phyloP scores from a whole-genome alignment of 2,888 invertebrate genomes.

The Matsumyia berberina region DNA sequence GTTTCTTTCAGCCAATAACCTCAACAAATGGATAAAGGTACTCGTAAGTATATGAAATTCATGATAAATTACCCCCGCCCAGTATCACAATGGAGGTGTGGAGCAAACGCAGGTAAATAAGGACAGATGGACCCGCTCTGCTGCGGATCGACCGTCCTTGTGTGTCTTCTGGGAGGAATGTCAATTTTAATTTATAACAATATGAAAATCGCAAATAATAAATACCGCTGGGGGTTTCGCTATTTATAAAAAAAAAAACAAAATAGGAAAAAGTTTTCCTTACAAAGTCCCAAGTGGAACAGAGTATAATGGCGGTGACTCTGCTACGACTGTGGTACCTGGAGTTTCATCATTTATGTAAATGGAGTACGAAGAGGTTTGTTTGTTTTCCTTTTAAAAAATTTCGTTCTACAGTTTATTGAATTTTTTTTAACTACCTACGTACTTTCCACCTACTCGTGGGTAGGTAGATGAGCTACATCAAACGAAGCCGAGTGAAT shows the following conservation, averaged over 20 bases:
- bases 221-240: conserved; percentile 27
- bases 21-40: neutral
- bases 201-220: conserved; percentile 48
- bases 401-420: conserved; percentile 4
- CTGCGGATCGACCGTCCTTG: conserved; percentile 13
- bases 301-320: neutral
- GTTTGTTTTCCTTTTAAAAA: conserved; percentile 1
- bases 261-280: neutral
- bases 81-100: conserved; percentile 12
- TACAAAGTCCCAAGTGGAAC: neutral
- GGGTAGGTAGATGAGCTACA: too few species aligned
- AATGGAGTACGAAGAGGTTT: neutral
- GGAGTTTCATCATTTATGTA: neutral
- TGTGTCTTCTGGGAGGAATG: conserved; percentile 26
- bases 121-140: conserved; percentile 9
- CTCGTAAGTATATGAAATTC: conserved; percentile 31
- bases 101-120: too few species aligned
- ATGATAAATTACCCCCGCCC: conserved; percentile 47
- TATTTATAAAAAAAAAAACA: conserved; percentile 24
- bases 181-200: conserved; percentile 53
- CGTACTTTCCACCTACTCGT: neutral
- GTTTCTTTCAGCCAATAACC: conserved; percentile 16
- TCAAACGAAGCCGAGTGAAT: too few species aligned
- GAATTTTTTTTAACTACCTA: neutral
- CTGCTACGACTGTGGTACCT: neutral